A percentile compares a stretch with the other conserved stretches of the same genome.
Conservation (phyloP, 2,888 invertebrate genomes). For the Pachycephus smyrnensis region DNA sequence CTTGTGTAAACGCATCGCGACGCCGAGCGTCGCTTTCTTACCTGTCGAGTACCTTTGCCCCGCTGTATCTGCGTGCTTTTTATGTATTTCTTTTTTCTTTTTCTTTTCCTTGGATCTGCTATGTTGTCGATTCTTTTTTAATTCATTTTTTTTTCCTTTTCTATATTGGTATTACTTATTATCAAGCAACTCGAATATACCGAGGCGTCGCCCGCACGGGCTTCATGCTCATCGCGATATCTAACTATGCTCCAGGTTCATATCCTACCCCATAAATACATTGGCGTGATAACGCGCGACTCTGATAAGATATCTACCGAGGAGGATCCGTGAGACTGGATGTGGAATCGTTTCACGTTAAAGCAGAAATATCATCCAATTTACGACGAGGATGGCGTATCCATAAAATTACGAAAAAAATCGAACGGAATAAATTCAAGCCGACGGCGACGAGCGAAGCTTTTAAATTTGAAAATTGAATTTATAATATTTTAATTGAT, state of each 20-base stretch:
- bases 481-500: too few species aligned
- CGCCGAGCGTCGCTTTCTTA: neutral
- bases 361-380: neutral
- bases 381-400: neutral
- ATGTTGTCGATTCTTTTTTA: too few species aligned
- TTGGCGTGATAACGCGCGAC: constrained; percentile 51
- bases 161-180: neutral
- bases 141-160: neutral
- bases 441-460: neutral
- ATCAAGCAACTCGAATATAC: neutral
- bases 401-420: neutral
- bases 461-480: too few species aligned
- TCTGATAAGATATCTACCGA: constrained; percentile 51
- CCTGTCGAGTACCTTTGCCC: neutral
- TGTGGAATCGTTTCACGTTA: constrained; percentile 1
- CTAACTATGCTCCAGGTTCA: constrained; percentile 30
- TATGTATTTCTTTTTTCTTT: neutral
- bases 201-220: constrained; percentile 2
- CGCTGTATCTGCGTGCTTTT: neutral
- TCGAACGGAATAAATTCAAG: neutral
- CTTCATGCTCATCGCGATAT: constrained; percentile 24
- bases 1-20: constrained; percentile 48
- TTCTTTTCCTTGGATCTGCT: too few species aligned
- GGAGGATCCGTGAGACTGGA: constrained; percentile 33
- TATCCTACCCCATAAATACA: constrained; percentile 60